Evolutionary conservation across 2,797 vertebrate genomes (phyloP).

Genomic region (Falco biarmicus): DNA sequence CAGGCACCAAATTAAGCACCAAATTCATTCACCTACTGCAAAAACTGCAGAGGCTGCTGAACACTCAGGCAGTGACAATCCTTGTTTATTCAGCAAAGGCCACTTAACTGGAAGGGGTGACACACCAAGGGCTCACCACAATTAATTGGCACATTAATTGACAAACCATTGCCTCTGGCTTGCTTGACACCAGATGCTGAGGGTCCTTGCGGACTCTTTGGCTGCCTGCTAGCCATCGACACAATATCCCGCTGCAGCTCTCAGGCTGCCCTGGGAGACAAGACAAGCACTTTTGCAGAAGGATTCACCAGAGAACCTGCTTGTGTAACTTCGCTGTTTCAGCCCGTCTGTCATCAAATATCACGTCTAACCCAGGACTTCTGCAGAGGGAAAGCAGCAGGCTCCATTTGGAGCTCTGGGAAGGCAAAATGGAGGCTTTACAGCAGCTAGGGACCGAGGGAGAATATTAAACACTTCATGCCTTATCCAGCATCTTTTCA

Average conservation of each 20-base stretch:
- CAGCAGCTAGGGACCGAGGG: background rate
- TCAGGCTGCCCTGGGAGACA: background rate
- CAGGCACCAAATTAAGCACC: fast-evolving
- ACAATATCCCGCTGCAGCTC: background rate
- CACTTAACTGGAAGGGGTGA: background rate
- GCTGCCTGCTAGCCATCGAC: background rate
- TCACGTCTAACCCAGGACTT: background rate
- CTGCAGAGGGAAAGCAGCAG: background rate
- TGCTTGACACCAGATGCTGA: background rate
- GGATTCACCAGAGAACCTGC: background rate
- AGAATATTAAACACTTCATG: slow-evolving; percentile 63
- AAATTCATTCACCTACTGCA: background rate
- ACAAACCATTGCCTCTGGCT: background rate
- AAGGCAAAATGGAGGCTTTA: slow-evolving; percentile 49
- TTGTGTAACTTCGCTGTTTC: background rate
- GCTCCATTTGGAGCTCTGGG: slow-evolving; percentile 7
- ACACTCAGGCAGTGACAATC: background rate
- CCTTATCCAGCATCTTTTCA: slow-evolving; percentile 65
- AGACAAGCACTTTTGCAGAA: background rate
- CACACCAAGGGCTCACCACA: background rate
- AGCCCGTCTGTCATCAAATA: background rate
- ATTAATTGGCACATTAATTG: slow-evolving; percentile 5
- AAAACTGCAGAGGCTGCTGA: background rate
- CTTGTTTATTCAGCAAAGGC: slow-evolving; percentile 14
- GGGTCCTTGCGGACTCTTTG: background rate